A percentile compares a stretch with the other conserved stretches of the same genome.
Evolutionary conservation across 2,888 invertebrate genomes (phyloP).

Genomic region (Acrobasis suavella): DNA sequence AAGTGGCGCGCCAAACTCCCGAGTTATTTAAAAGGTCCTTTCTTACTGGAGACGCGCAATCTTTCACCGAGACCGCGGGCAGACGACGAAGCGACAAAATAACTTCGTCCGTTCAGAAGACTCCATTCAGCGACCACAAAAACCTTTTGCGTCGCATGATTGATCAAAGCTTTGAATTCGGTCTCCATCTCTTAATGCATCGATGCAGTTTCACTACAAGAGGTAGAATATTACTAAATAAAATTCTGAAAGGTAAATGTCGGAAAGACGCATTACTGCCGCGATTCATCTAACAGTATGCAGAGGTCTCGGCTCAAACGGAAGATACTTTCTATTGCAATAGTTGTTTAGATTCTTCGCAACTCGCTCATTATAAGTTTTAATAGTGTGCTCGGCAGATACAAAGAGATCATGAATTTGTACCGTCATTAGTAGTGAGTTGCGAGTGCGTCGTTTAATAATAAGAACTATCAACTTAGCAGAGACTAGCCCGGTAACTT

Average conservation of each 20-base stretch:
- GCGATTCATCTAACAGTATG: slow-evolving; percentile 15
- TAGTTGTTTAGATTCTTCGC: slow-evolving; percentile 35
- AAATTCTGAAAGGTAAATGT: slow-evolving; percentile 17
- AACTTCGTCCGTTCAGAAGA: slow-evolving; percentile 59
- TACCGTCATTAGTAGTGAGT: slow-evolving; percentile 35
- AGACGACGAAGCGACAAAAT: slow-evolving; percentile 66
- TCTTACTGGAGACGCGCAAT: slow-evolving; percentile 62
- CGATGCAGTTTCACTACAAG: slow-evolving; percentile 28
- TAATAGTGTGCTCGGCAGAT: slow-evolving; percentile 58
- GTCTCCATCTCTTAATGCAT: slow-evolving; percentile 61
- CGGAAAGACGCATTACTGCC: slow-evolving; percentile 4
- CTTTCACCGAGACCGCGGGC: slow-evolving; percentile 60
- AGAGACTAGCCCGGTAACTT: not conserved
- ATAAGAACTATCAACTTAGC: slow-evolving; percentile 16
- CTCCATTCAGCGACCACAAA: slow-evolving; percentile 70
- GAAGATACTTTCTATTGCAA: slow-evolving; percentile 15
- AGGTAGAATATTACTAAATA: slow-evolving; percentile 17
- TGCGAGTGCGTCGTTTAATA: slow-evolving; percentile 17
- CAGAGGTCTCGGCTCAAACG: slow-evolving; percentile 8
- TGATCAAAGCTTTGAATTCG: slow-evolving; percentile 74
- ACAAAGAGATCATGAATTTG: slow-evolving; percentile 60
- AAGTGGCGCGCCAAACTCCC: slow-evolving; percentile 47
- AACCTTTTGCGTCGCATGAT: slow-evolving; percentile 74
- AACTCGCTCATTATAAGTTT: slow-evolving; percentile 74
- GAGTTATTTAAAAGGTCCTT: slow-evolving; percentile 61